phyloP scores from a whole-genome alignment of 2,888 invertebrate genomes.

The Antitype chi region DNA sequence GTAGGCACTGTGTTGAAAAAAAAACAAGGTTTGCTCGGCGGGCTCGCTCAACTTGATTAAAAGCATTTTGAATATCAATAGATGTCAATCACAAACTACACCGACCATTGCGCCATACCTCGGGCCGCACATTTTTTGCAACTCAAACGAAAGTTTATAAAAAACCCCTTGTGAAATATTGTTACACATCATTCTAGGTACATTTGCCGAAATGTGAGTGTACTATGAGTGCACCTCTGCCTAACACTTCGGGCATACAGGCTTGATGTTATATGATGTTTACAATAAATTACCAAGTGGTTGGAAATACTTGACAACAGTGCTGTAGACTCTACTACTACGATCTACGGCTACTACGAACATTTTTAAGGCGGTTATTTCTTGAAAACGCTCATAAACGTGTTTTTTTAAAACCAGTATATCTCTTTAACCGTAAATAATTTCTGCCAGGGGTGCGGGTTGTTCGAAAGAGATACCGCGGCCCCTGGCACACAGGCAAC shows the following conservation, averaged over 20 bases:
- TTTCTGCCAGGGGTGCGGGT: no score
- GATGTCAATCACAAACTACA: constrained; percentile 3
- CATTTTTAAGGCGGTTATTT: no score
- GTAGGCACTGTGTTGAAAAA: constrained; percentile 21
- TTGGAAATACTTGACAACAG: no score
- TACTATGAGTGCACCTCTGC: neutral
- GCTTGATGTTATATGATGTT: neutral
- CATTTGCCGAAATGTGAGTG: neutral
- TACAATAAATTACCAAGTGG: no score
- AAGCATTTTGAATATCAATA: constrained; percentile 45
- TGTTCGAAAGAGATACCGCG: no score
- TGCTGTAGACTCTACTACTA: no score
- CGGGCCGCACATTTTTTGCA: neutral
- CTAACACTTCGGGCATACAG: neutral
- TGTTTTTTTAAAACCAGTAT: no score
- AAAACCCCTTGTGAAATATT: neutral
- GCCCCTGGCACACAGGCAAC: no score
- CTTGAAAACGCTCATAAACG: no score
- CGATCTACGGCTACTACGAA: no score
- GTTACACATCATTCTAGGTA: neutral
- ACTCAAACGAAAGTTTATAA: neutral
- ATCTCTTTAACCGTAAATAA: no score
- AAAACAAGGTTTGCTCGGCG: neutral
- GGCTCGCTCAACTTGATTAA: constrained; percentile 27
- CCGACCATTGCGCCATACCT: constrained; percentile 5